Percentiles rank a stretch among this genome's conserved stretches.
Evolutionary conservation across 1,140 invertebrate species (phyloP).

Genomic region (Conopomorpha cramerella): DNA sequence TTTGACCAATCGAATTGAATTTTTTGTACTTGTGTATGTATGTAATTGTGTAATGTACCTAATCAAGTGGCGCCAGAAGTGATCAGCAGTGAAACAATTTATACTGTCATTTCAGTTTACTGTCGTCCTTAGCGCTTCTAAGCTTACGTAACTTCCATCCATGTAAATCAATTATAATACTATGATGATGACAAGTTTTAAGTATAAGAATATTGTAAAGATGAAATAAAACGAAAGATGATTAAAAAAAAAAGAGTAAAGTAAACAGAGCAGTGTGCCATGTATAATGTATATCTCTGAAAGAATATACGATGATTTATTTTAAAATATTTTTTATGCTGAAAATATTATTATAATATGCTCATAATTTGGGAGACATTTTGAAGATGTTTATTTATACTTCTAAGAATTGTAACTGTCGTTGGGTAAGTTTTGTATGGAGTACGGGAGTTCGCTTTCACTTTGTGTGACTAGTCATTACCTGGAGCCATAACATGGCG

Average conservation of each 20-base stretch:
- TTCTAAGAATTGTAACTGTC: constrained; percentile 33
- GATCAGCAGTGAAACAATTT: too few species aligned
- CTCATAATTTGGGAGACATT: constrained; percentile 56
- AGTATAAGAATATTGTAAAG: constrained; percentile 39
- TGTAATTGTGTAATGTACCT: too few species aligned
- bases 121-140: constrained; percentile 51
- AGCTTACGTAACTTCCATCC: constrained; percentile 55
- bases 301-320: constrained; percentile 46
- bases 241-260: too few species aligned
- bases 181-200: constrained; percentile 52
- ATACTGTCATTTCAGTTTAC: too few species aligned
- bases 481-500: too few species aligned
- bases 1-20: constrained; percentile 32
- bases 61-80: too few species aligned
- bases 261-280: constrained; percentile 55
- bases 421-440: too few species aligned
- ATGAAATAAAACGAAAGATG: too few species aligned
- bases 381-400: constrained; percentile 57
- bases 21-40: too few species aligned
- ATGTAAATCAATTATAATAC: constrained; percentile 60
- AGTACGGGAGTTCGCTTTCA: too few species aligned
- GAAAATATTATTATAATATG: constrained; percentile 58
- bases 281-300: constrained; percentile 36
- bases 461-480: too few species aligned
- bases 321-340: constrained; percentile 56